Conservation (phyloP, 2,888 invertebrate genomes). For the Trichogramma dendrolimi region DNA sequence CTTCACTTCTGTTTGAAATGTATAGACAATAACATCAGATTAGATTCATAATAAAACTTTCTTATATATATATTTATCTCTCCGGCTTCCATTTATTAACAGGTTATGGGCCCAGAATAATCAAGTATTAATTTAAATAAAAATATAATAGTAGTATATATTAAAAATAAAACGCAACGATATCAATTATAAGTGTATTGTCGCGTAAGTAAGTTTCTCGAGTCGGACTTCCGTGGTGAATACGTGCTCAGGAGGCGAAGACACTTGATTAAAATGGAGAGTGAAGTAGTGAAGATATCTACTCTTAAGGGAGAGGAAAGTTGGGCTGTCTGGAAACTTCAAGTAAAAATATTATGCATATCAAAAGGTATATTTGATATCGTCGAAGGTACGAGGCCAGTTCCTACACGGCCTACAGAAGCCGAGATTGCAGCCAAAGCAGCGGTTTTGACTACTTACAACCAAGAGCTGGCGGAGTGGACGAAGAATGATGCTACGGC, state of each 20-base stretch:
- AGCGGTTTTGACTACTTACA: neutral
- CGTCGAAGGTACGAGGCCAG: slow-evolving; percentile 1
- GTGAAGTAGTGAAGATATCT: slow-evolving; percentile 6
- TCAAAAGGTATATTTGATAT: slow-evolving; percentile 15
- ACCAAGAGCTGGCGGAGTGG: slow-evolving; percentile 12
- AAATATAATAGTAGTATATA: neutral
- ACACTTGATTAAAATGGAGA: slow-evolving; percentile 17
- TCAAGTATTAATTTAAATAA: neutral
- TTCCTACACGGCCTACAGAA: neutral
- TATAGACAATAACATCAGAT: too few relatives aligned
- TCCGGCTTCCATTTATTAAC: slow-evolving; percentile 4
- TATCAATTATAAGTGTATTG: too few relatives aligned
- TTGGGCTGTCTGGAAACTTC: slow-evolving; percentile 22
- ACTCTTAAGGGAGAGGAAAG: slow-evolving; percentile 17
- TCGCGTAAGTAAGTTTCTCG: too few relatives aligned
- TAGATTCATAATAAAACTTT: too few relatives aligned
- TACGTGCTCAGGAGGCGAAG: too few relatives aligned
- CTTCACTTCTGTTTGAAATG: too few relatives aligned
- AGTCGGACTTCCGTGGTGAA: too few relatives aligned
- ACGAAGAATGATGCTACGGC: slow-evolving; percentile 16
- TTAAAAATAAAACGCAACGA: too few relatives aligned
- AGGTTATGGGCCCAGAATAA: slow-evolving; percentile 15
- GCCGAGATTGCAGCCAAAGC: neutral
- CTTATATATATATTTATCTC: too few relatives aligned
- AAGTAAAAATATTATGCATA: slow-evolving; percentile 13